Conservation (phyloP, 2,797 vertebrate genomes). For the Bryconaethiops microstoma region DNA sequence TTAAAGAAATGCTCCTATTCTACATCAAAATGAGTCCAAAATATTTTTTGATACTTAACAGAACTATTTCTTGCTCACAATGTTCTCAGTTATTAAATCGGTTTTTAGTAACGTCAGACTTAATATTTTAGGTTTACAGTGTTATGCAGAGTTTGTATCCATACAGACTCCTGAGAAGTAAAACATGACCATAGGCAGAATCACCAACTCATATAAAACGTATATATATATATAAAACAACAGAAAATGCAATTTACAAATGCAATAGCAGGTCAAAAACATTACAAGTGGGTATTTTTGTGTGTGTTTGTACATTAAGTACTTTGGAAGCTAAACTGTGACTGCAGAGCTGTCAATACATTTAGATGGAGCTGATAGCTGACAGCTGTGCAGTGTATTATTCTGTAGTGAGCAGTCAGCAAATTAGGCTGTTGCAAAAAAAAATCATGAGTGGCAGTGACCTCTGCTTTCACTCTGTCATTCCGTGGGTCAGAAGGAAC, state of each 20-base stretch:
- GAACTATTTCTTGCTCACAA: too few species aligned
- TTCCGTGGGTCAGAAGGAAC: background rate
- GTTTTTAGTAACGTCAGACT: too few species aligned
- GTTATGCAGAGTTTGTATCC: too few species aligned
- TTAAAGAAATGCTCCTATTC: too few species aligned
- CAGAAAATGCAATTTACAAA: background rate
- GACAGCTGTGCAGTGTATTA: background rate
- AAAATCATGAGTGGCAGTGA: constrained; percentile 22
- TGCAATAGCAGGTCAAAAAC: background rate
- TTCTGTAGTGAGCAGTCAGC: constrained; percentile 6
- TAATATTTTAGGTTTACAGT: too few species aligned
- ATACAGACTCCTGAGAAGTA: too few species aligned
- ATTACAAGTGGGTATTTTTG: background rate
- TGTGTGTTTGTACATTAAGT: background rate
- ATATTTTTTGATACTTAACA: too few species aligned
- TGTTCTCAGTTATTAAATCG: too few species aligned
- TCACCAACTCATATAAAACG: too few species aligned
- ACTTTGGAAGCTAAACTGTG: background rate
- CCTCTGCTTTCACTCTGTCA: background rate
- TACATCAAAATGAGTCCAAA: too few species aligned
- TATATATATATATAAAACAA: too few species aligned
- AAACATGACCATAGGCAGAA: too few species aligned
- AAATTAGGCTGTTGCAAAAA: background rate
- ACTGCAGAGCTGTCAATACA: background rate
- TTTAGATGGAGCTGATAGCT: background rate